Base-by-base conservation (phyloP, 2,888 invertebrate genomes). In the Coelopa pilipes region DNA sequence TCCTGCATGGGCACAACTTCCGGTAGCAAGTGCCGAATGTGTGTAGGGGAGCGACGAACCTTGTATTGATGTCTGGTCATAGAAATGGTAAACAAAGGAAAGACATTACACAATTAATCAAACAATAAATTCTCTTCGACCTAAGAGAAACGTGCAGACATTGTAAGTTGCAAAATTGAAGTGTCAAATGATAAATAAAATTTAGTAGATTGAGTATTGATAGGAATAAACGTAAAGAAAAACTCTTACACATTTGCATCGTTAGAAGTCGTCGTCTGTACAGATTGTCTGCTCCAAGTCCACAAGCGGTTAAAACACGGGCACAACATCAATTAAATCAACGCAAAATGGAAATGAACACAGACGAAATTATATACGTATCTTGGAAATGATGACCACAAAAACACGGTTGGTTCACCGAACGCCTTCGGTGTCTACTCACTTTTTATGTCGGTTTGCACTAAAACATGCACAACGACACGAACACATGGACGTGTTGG, bases 401-500 rank as follows among this genome's bases (percentile, higher is more conserved):
- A 4, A 34, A 2, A 34, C 34, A 34, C 34, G 34, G 34, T 34
- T 34, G 7, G 7, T 4, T 34, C 7, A 7, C 4, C 7, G 34
- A 15, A 59, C 4, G 1, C 17, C 9, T 49, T 49, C 17, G 19
- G 34, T 46, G n/a, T 15, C 15, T 78, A 82, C 83, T 84, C 82
- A 88, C 88, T 84, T 87, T 86, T 86, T 87, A 80, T 86, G 87
- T 77, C 87, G 84, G 79, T 86, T 86, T 81, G 88, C 85, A 82
- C 86, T 87, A 82, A 88, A 87, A 83, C 88, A 88, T 81, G 87
- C 85, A 83, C 88, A 88, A 79, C 85, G 86, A 81, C 88, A 88
- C 74, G 88, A 87, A 84, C 87, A 88, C 84, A 87, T 85, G 78
- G 88, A 87, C 77, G 86, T 85, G 81, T 85, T 82, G 77, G 85